Evolutionary conservation across 1,140 invertebrate species (phyloP).

Genomic region (Bradysia coprophila): DNA sequence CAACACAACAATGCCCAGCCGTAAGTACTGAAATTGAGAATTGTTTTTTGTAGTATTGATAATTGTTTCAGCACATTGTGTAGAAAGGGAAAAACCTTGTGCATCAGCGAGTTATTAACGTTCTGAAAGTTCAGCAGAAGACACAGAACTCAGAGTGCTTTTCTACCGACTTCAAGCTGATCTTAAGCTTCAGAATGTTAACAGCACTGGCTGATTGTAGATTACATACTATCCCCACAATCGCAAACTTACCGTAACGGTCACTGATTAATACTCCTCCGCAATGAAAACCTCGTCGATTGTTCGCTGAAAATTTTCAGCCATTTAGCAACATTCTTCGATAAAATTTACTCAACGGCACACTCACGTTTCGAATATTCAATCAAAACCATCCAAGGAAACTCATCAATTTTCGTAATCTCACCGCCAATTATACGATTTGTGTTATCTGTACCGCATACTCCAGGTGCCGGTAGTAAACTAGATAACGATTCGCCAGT

Average conservation of each 20-base stretch:
- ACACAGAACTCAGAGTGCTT: background rate
- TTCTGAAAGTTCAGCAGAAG: too few species aligned
- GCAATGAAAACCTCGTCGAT: slow-evolving; percentile 30
- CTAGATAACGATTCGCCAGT: too few species aligned
- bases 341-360: background rate
- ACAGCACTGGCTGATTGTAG: background rate
- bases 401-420: slow-evolving; percentile 33
- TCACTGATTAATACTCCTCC: slow-evolving; percentile 47
- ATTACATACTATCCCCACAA: background rate
- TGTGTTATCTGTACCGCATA: slow-evolving; percentile 20
- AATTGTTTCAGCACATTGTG: too few species aligned
- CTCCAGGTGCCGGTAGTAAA: slow-evolving; percentile 1
- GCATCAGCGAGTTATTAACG: too few species aligned
- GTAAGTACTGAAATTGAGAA: too few species aligned
- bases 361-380: slow-evolving; percentile 24
- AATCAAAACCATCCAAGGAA: slow-evolving; percentile 41
- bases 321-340: background rate
- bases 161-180: background rate
- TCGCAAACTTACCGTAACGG: slow-evolving; percentile 31
- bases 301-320: slow-evolving; percentile 4
- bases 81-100: too few species aligned
- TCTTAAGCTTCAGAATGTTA: background rate
- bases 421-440: slow-evolving; percentile 34
- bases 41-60: too few species aligned
- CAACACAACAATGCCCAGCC: background rate